Percentiles rank a stretch among this genome's conserved stretches.
Evolutionary conservation across 2,888 invertebrate species (phyloP).

Genomic region (Rosalia funebris): DNA sequence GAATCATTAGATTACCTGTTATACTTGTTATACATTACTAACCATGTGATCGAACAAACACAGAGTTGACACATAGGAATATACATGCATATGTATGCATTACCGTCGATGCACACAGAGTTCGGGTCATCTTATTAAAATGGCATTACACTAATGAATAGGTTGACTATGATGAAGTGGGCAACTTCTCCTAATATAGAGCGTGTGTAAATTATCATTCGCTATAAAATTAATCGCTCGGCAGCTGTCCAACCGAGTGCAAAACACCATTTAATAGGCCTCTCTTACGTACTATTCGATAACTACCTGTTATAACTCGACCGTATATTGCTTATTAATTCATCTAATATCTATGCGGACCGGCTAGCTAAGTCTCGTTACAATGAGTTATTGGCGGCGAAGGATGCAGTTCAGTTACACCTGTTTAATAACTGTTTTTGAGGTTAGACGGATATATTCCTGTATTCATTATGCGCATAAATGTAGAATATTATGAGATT

Average conservation of each 20-base stretch:
- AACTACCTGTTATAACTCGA: conserved; percentile 16
- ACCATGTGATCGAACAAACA: conserved; percentile 11
- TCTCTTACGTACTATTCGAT: conserved; percentile 28
- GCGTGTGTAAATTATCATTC: conserved; percentile 31
- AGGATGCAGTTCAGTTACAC: too few relatives aligned
- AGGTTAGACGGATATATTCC: too few relatives aligned
- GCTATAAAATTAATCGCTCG: conserved; percentile 28
- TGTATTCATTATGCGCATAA: too few relatives aligned
- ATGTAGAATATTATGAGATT: too few relatives aligned
- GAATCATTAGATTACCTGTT: too few relatives aligned
- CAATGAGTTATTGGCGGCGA: too few relatives aligned
- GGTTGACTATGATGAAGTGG: conserved; percentile 36
- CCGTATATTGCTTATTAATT: conserved; percentile 9
- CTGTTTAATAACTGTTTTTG: too few relatives aligned
- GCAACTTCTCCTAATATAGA: conserved; percentile 33
- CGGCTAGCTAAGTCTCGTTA: neutral
- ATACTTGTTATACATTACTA: too few relatives aligned
- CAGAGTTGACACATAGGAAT: too few relatives aligned
- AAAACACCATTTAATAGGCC: conserved; percentile 32
- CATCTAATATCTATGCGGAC: neutral
- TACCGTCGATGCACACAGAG: conserved; percentile 7
- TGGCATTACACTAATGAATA: conserved; percentile 40
- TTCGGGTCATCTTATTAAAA: conserved; percentile 39
- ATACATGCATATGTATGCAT: conserved; percentile 25
- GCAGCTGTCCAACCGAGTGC: conserved; percentile 32